These are phyloP conservation scores for Origma solitaria DNA, from an alignment of 2,113 vertebrate species.

Conservation along the genomic window DNA sequence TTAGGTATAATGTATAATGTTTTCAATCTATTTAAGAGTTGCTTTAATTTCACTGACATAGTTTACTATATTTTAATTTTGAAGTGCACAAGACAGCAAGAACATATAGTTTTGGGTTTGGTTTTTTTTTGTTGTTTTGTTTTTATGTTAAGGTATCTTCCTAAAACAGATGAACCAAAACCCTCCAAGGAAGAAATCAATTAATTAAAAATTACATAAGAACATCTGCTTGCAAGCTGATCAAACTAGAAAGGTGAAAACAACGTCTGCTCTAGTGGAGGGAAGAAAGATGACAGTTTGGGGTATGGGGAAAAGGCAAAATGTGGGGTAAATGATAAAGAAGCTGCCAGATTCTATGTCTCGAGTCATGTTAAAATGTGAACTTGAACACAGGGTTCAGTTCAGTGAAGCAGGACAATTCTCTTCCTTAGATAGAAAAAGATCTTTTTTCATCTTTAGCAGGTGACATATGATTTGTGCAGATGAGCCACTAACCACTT, in stretches of 20 bases:
- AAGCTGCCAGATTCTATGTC: background rate
- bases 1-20: background rate
- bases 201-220: slow-evolving; percentile 64
- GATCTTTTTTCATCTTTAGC: background rate
- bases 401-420: slow-evolving; percentile 2
- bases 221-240: slow-evolving; percentile 61
- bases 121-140: background rate
- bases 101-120: background rate
- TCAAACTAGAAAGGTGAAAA: slow-evolving; percentile 61
- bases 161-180: slow-evolving; percentile 57
- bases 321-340: slow-evolving; percentile 24
- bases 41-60: background rate
- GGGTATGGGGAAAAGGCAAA: slow-evolving; percentile 16
- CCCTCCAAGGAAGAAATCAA: slow-evolving; percentile 59
- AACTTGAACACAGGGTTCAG: slow-evolving; percentile 15
- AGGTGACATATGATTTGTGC: background rate
- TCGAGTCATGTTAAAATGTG: background rate
- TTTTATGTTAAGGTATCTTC: slow-evolving; percentile 40
- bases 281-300: background rate
- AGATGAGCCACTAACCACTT: background rate
- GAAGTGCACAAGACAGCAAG: background rate
- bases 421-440: background rate
- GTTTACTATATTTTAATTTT: background rate
- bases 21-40: background rate
- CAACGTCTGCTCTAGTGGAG: slow-evolving; percentile 5